Conservation (phyloP, 2,113 vertebrate species). For the Marmota monax region DNA sequence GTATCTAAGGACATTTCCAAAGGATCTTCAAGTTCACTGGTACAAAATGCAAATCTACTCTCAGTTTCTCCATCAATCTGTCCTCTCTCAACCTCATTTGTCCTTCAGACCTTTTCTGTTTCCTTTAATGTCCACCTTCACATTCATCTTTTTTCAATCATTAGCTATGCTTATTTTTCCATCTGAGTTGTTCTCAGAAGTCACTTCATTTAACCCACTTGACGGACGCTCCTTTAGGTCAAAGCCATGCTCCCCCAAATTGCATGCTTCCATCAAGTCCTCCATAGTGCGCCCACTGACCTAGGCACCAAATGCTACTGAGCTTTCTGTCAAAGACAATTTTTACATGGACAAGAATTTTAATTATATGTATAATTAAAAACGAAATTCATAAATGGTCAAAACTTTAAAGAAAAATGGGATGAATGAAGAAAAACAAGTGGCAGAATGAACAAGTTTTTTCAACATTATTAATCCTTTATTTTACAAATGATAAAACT, state of each 20-base stretch:
- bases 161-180: neutral
- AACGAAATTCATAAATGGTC: neutral
- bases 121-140: neutral
- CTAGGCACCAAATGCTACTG: neutral
- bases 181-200: neutral
- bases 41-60: neutral
- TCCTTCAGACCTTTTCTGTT: neutral
- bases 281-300: rapidly evolving
- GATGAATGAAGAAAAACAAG: neutral
- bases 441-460: neutral
- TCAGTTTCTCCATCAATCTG: neutral
- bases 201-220: neutral
- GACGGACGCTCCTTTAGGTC: neutral
- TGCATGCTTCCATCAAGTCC: neutral
- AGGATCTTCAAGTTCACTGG: neutral
- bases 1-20: neutral
- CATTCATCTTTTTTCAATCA: neutral
- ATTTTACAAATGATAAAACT: neutral
- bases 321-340: neutral
- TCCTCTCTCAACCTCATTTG: neutral
- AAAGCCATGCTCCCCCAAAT: neutral
- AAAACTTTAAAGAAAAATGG: slow-evolving; percentile 33
- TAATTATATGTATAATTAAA: neutral
- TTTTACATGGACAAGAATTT: neutral
- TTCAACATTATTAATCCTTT: neutral